A percentile compares a stretch with the other conserved stretches of the same genome.
phyloP scores from a whole-genome alignment of 2,797 vertebrate genomes.

The Liasis olivaceus region DNA sequence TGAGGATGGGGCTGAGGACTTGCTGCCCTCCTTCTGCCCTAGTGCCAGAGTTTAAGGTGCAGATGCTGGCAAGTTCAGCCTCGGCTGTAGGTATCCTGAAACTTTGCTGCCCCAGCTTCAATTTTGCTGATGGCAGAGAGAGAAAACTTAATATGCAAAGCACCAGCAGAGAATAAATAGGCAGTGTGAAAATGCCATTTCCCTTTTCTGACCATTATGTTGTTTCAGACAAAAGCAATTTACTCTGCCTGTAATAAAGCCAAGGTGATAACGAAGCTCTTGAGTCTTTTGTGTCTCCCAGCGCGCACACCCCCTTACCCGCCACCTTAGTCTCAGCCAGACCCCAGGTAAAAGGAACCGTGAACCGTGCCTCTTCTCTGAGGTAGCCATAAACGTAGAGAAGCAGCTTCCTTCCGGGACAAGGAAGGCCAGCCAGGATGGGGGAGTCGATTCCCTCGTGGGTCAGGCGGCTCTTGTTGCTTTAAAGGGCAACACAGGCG shows the following conservation, averaged over 20 bases:
- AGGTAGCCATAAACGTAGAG: background rate
- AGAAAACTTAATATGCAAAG: constrained; percentile 58
- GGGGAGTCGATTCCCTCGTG: background rate
- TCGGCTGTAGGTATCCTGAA: too few relatives aligned
- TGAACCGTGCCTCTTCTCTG: accelerated
- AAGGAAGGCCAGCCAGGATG: background rate
- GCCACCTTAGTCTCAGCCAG: background rate
- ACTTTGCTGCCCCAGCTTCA: background rate
- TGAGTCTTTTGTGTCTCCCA: background rate
- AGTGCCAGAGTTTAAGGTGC: accelerated
- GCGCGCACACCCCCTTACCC: background rate
- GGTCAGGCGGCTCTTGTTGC: background rate
- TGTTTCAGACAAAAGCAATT: constrained; percentile 69
- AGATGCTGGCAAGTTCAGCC: background rate
- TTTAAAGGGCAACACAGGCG: too few relatives aligned
- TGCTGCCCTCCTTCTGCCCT: too few relatives aligned
- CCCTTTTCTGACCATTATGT: constrained; percentile 58
- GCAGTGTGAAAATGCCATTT: constrained; percentile 62
- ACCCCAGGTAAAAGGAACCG: background rate
- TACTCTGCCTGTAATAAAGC: constrained; percentile 62
- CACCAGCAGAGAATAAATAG: constrained; percentile 47
- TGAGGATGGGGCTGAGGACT: background rate
- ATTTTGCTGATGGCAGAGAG: background rate
- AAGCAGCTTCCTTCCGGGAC: background rate
- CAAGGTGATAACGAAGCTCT: constrained; percentile 45